Percentiles rank a stretch among this genome's conserved stretches.
These are phyloP conservation scores for Stenchaetothrips biformis DNA, from an alignment of 2,888 invertebrate genomes.

Conservation along the genomic window DNA sequence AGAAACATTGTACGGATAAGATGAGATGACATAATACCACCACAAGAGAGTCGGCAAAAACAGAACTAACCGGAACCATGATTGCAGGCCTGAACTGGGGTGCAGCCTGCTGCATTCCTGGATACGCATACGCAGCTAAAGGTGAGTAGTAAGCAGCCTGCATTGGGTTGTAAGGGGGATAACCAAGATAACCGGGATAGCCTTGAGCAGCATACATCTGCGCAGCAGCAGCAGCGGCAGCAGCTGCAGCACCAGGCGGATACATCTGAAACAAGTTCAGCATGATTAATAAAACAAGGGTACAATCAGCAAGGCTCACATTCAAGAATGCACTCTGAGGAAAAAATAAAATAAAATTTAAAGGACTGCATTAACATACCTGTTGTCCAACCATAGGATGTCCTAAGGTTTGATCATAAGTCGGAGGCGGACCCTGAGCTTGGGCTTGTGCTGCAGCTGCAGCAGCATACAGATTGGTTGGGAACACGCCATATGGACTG, in stretches of 20 bases:
- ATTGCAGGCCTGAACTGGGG: conserved; percentile 62
- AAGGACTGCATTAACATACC: conserved; percentile 40
- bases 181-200: conserved; percentile 68
- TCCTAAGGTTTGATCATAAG: conserved; percentile 65
- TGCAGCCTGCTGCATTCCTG: conserved; percentile 57
- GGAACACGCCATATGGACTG: conserved; percentile 56
- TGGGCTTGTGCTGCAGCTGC: conserved; percentile 36
- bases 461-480: conserved; percentile 54
- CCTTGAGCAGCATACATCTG: conserved; percentile 61
- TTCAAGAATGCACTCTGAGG: neutral
- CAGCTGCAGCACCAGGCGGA: conserved; percentile 57
- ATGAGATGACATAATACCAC: conserved; percentile 11
- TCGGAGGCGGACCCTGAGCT: conserved; percentile 62
- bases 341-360: neutral
- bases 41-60: neutral
- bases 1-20: neutral
- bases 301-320: neutral
- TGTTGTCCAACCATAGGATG: conserved; percentile 48
- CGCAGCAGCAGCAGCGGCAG: conserved; percentile 37
- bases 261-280: conserved; percentile 55
- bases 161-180: conserved; percentile 68
- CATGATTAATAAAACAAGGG: conserved; percentile 10
- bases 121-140: conserved; percentile 52
- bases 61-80: conserved; percentile 66
- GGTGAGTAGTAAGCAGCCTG: conserved; percentile 61